These are phyloP conservation scores for Cryptophagus acutangulus DNA, from an alignment of 2,888 invertebrate species.

Conservation along the genomic window DNA sequence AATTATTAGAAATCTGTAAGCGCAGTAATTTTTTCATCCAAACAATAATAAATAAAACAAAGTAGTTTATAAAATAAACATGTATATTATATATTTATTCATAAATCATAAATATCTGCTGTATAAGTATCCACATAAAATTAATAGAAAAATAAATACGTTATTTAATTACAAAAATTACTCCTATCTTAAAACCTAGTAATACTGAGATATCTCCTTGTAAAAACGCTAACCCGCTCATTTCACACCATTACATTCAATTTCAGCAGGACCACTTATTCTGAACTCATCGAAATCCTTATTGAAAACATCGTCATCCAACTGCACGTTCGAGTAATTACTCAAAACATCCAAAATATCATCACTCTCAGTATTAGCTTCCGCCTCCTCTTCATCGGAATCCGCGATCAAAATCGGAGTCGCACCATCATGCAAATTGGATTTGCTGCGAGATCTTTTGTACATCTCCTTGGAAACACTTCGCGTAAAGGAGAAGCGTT, in stretches of 20 bases:
- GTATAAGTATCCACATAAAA: too few relatives aligned
- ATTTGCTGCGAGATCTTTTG: constrained; percentile 50
- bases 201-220: constrained; percentile 18
- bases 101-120: too few relatives aligned
- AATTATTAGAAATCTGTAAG: too few relatives aligned
- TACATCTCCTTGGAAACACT: constrained; percentile 54
- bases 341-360: constrained; percentile 32
- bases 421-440: constrained; percentile 53
- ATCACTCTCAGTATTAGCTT: constrained; percentile 20
- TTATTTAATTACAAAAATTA: constrained; percentile 11
- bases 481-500: constrained; percentile 55
- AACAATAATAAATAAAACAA: too few relatives aligned
- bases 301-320: constrained; percentile 33
- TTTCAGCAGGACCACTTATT: constrained; percentile 25
- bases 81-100: too few relatives aligned
- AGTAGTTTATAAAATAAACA: too few relatives aligned
- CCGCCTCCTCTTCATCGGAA: constrained; percentile 41
- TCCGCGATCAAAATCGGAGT: constrained; percentile 55
- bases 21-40: too few relatives aligned
- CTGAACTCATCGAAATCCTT: constrained; percentile 29
- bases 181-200: constrained; percentile 14
- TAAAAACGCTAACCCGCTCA: constrained; percentile 15
- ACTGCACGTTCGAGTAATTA: constrained; percentile 19
- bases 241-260: constrained; percentile 28
- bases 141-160: too few relatives aligned